Evolutionary conservation across 2,888 invertebrate species (phyloP).

Genomic region (Gasteruption jaculator): DNA sequence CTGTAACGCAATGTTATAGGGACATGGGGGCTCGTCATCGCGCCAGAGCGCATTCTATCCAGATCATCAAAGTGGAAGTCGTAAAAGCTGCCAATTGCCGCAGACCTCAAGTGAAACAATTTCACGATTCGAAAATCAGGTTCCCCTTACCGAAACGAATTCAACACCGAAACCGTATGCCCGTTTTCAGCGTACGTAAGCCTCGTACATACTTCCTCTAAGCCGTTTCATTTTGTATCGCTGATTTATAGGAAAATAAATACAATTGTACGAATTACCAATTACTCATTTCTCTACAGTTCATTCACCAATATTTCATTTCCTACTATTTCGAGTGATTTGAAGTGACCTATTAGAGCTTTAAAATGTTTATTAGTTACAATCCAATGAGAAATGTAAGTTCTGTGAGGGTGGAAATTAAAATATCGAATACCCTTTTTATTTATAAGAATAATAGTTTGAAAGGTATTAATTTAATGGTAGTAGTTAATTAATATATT

Average conservation of each 20-base stretch:
- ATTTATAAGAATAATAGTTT: no score
- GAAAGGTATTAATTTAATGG: no score
- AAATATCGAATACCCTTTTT: no score
- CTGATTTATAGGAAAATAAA: slow-evolving; percentile 24
- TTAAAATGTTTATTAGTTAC: no score
- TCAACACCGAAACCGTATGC: slow-evolving; percentile 77
- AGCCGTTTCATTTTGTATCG: slow-evolving; percentile 25
- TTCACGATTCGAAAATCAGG: slow-evolving; percentile 93
- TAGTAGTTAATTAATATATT: no score
- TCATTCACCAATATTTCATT: no score
- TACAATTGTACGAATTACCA: slow-evolving; percentile 7
- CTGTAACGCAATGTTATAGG: slow-evolving; percentile 96
- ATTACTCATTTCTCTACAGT: no score
- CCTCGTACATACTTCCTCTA: slow-evolving; percentile 76
- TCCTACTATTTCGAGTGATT: no score
- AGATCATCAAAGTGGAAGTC: slow-evolving; percentile 95
- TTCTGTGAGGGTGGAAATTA: no score
- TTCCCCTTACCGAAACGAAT: slow-evolving; percentile 96
- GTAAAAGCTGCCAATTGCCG: slow-evolving; percentile 87
- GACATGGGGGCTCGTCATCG: slow-evolving; percentile 92
- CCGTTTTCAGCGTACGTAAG: slow-evolving; percentile 77
- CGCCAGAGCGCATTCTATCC: slow-evolving; percentile 94
- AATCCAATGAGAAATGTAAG: no score
- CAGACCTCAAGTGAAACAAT: slow-evolving; percentile 94
- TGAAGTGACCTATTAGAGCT: no score